A percentile compares a stretch with the other conserved stretches of the same genome.
Conservation (phyloP, 2,888 invertebrate genomes). For the Habroteleia sp. region DNA sequence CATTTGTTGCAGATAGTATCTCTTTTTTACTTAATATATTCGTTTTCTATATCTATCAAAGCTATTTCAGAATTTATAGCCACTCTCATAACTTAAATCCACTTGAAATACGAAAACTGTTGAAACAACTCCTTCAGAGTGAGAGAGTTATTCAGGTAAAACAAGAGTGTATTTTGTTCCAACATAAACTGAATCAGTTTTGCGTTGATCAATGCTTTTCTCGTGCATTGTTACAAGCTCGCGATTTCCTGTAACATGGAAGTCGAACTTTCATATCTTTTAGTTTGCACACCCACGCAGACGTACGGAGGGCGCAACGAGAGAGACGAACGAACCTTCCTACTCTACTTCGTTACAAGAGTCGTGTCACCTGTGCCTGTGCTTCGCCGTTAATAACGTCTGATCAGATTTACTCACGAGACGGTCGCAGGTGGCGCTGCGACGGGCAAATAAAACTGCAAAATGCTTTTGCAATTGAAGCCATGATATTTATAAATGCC, state of each 20-base stretch:
- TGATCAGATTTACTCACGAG: constrained; percentile 67
- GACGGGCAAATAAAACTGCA: background rate
- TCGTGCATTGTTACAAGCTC: constrained; percentile 23
- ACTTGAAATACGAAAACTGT: too few relatives aligned
- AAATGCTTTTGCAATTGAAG: too few relatives aligned
- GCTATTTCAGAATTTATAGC: too few relatives aligned
- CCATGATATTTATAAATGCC: too few relatives aligned
- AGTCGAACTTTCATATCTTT: constrained; percentile 59
- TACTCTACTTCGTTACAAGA: constrained; percentile 62
- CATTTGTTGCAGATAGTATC: too few relatives aligned
- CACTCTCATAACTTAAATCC: too few relatives aligned
- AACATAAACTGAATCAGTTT: too few relatives aligned
- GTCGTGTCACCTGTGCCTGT: constrained; percentile 67
- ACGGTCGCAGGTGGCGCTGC: constrained; percentile 46
- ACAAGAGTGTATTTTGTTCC: too few relatives aligned
- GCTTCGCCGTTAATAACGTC: constrained; percentile 59
- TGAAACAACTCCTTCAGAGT: too few relatives aligned
- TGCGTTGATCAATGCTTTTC: constrained; percentile 8
- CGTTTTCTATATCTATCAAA: too few relatives aligned
- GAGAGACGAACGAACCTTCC: constrained; percentile 15
- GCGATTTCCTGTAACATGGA: constrained; percentile 54
- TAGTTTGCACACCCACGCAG: constrained; percentile 60
- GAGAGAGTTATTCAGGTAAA: too few relatives aligned
- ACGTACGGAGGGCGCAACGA: constrained; percentile 4
- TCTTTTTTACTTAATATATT: too few relatives aligned